Conservation (phyloP, 2,888 invertebrate species). For the Myopa tessellatipennis region DNA sequence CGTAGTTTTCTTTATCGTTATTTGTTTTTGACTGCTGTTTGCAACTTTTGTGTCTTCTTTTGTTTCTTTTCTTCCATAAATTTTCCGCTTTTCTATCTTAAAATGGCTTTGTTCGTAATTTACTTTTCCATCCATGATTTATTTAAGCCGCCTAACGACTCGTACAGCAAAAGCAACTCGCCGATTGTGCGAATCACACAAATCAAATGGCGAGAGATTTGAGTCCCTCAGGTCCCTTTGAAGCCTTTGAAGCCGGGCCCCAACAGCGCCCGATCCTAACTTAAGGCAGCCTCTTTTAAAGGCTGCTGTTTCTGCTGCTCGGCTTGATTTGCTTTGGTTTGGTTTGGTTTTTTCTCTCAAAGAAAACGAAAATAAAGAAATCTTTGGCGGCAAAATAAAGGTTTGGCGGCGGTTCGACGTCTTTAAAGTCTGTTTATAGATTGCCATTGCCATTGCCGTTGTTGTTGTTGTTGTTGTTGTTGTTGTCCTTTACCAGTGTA, state of each 20-base stretch:
- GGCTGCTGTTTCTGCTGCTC: neutral
- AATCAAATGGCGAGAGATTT: constrained; percentile 35
- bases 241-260: constrained; percentile 19
- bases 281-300: neutral
- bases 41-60: no score
- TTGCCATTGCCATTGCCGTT: neutral
- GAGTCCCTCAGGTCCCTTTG: constrained; percentile 23
- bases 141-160: constrained; percentile 29
- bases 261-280: neutral
- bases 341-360: no score
- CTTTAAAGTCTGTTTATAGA: constrained; percentile 28
- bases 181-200: constrained; percentile 21
- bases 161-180: constrained; percentile 28
- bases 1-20: no score
- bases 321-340: neutral
- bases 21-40: no score
- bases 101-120: neutral
- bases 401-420: constrained; percentile 25
- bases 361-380: neutral
- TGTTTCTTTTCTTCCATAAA: neutral
- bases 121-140: constrained; percentile 18
- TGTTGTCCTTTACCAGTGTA: neutral
- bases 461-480: constrained; percentile 9
- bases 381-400: constrained; percentile 29
- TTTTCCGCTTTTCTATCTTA: constrained; percentile 26